Evolutionary conservation across 1,140 invertebrate species (phyloP).

Genomic region (Drosophila melanica): DNA sequence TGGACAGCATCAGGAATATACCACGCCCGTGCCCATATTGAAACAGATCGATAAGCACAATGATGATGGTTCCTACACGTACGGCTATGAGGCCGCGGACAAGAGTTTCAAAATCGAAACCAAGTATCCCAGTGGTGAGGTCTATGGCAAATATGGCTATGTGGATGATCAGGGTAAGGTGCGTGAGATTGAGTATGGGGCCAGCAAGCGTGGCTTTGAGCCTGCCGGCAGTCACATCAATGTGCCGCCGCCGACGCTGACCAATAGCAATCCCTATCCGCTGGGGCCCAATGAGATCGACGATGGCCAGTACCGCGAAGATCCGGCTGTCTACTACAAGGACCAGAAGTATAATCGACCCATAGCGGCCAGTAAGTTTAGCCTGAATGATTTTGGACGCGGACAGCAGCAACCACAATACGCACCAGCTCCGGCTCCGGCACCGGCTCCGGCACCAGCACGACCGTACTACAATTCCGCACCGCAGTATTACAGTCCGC

Average conservation of each 20-base stretch:
- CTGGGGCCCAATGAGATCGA: conserved; percentile 89
- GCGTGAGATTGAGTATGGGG: conserved; percentile 93
- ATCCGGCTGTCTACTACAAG: conserved; percentile 91
- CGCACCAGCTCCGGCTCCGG: conserved; percentile 64
- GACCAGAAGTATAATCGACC: conserved; percentile 88
- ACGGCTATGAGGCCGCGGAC: conserved; percentile 94
- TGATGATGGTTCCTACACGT: conserved; percentile 93
- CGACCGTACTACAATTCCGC: conserved; percentile 75
- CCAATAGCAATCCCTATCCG: conserved; percentile 85
- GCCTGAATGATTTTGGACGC: conserved; percentile 64
- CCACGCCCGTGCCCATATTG: conserved; percentile 91
- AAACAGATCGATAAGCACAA: conserved; percentile 95
- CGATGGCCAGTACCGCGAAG: conserved; percentile 92
- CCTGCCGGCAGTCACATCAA: conserved; percentile 91
- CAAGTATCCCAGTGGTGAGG: conserved; percentile 91
- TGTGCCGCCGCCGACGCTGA: conserved; percentile 89
- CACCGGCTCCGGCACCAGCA: conserved; percentile 62
- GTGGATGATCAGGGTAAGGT: conserved; percentile 91
- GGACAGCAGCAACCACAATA: conserved; percentile 45
- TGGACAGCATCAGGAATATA: conserved; percentile 78
- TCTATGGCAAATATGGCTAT: conserved; percentile 89
- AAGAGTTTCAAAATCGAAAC: conserved; percentile 97
- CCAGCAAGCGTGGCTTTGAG: conserved; percentile 93
- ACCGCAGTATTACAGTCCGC: conserved; percentile 63
- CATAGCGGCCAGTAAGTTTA: conserved; percentile 76